Evolutionary conservation across 2,888 invertebrate species (phyloP), one percentile per base, ranked within the genome.

Genomic region (Monopis laevigella): DNA sequence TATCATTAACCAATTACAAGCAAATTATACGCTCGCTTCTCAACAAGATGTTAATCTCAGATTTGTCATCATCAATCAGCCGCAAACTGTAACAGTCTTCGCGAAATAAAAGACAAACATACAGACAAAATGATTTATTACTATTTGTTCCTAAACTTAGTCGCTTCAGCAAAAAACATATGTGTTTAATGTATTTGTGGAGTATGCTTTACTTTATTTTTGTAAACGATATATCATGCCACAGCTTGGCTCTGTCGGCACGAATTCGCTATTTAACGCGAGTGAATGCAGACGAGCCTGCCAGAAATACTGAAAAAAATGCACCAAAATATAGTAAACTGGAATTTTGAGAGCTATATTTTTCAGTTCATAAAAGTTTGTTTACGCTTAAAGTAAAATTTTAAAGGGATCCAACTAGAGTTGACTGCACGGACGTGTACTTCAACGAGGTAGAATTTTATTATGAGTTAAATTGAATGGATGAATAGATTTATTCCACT

Each of bases 321-420:
- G 49, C 55, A 32, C 21, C 12, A 51, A 53, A 52, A 58, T 53
- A 58, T 54, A 34, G 46, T 51, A 46, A 48, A 48, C 51, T 48
- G 51, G 45, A 51, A 47, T 47, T 49, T 51, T 39, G 44, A 43
- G 42, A 41, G 48, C 48, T 43, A 52, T 51, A 59, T 58, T 58
- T 40, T 59, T 56, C 53, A 53, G 51, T 52, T 51, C 51, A 59
- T 55, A 59, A 59, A 59, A 50, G 51, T 56, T 54, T 57, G 52
- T 57, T 53, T 55, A 36, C 21, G 46, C 48, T 51, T 47, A 46
- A 51, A 48, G 48, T n/a, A n/a, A n/a, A n/a, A n/a, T n/a, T n/a
- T n/a, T n/a, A n/a, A n/a, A n/a, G n/a, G n/a, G n/a, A n/a, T n/a
- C n/a, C n/a, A n/a, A n/a, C n/a, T n/a, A n/a, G n/a, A n/a, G n/a